These are phyloP conservation scores for Hedychridium roseum DNA, from an alignment of 2,888 invertebrate genomes.

Conservation along the genomic window DNA sequence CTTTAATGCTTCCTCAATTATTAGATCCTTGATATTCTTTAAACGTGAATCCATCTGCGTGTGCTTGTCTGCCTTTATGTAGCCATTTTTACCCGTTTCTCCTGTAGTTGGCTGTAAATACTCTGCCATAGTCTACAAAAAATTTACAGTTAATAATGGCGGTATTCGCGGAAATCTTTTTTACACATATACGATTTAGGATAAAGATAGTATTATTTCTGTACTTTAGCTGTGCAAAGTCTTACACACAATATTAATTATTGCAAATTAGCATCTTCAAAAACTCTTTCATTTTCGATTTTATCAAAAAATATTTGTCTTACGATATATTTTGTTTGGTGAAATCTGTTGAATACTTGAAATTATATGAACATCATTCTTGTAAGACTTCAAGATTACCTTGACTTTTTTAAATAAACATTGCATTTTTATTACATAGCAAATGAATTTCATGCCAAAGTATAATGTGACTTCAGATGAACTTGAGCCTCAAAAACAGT, in stretches of 20 bases:
- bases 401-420: not conserved
- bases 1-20: constrained; percentile 81
- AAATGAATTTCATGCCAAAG: too few relatives aligned
- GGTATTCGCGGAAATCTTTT: not conserved
- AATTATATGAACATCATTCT: too few relatives aligned
- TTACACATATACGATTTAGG: not conserved
- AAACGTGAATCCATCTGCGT: constrained; percentile 78
- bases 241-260: not conserved
- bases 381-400: too few relatives aligned
- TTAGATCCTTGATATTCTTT: constrained; percentile 78
- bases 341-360: too few relatives aligned
- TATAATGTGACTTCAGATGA: not conserved
- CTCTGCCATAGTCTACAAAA: constrained; percentile 36
- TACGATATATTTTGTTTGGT: too few relatives aligned
- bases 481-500: not conserved
- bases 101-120: constrained; percentile 39
- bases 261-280: not conserved
- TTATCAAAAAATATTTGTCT: too few relatives aligned
- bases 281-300: too few relatives aligned
- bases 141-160: not conserved
- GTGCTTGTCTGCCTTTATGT: constrained; percentile 68
- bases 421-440: not conserved
- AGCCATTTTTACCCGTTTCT: constrained; percentile 60
- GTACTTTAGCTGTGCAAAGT: not conserved
- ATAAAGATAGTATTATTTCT: not conserved